These are phyloP conservation scores for Meles meles DNA, from an alignment of 2,113 vertebrate genomes.

Conservation along the genomic window DNA sequence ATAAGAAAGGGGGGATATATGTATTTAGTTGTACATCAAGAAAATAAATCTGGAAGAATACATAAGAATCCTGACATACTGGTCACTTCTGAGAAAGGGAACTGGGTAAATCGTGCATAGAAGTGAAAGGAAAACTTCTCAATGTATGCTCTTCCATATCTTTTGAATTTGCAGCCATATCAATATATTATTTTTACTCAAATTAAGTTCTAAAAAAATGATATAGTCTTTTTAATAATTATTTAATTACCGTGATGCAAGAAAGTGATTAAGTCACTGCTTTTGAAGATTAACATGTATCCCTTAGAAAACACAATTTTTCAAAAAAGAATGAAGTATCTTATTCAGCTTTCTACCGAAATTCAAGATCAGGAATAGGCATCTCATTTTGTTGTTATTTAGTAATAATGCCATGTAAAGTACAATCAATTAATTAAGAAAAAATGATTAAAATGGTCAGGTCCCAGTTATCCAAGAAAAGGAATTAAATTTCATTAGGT, in stretches of 20 bases:
- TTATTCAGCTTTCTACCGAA: not conserved
- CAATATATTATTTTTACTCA: not conserved
- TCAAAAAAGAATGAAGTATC: not conserved
- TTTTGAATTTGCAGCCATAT: slow-evolving; percentile 7
- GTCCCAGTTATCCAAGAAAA: not conserved
- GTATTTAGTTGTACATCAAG: not conserved
- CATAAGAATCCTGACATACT: not conserved
- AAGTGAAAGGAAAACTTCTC: not conserved
- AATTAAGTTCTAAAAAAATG: not conserved
- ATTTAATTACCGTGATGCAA: not conserved
- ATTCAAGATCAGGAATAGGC: not conserved
- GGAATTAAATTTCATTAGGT: not conserved
- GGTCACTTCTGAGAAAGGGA: not conserved
- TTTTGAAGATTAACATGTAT: not conserved
- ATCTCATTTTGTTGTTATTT: not conserved
- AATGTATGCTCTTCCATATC: not conserved
- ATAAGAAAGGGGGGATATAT: not conserved
- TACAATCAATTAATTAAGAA: not conserved
- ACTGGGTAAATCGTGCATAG: not conserved
- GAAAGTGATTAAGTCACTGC: not conserved
- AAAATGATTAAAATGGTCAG: not conserved
- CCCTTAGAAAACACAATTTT: not conserved
- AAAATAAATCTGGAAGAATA: not conserved
- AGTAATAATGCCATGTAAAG: not conserved
- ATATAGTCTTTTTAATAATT: not conserved